Evolutionary conservation across 2,113 vertebrate species (phyloP).

Genomic region (Tragelaphus buxtoni): DNA sequence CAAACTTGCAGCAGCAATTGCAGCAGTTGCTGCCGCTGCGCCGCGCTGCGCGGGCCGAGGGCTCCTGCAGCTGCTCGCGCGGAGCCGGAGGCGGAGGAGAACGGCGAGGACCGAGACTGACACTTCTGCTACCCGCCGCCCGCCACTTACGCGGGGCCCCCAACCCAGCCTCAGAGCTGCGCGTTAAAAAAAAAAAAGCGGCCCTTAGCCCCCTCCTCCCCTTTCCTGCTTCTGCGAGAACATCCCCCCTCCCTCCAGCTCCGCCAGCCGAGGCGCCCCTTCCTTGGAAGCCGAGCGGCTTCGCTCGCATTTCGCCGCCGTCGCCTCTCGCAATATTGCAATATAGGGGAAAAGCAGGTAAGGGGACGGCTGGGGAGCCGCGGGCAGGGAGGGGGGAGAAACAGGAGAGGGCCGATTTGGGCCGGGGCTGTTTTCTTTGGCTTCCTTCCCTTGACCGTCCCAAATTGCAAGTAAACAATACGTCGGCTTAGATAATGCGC

Average conservation of each 20-base stretch:
- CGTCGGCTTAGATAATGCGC: slow-evolving; percentile 57
- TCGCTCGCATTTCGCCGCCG: slow-evolving; percentile 60
- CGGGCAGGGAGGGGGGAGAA: background rate
- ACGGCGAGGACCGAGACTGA: too few relatives aligned
- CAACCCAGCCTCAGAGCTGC: too few relatives aligned
- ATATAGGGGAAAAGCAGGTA: slow-evolving; percentile 84
- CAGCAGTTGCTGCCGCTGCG: too few relatives aligned
- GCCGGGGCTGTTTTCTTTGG: slow-evolving; percentile 47
- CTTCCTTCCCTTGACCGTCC: slow-evolving; percentile 58
- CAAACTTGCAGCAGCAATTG: too few relatives aligned
- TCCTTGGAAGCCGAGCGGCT: slow-evolving; percentile 70
- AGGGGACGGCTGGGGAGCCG: slow-evolving; percentile 58
- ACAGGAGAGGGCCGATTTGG: background rate
- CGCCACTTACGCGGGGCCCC: too few relatives aligned
- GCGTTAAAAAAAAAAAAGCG: too few relatives aligned
- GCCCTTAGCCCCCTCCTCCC: too few relatives aligned
- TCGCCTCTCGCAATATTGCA: slow-evolving; percentile 74
- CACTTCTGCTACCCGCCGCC: too few relatives aligned
- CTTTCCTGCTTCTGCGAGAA: too few relatives aligned
- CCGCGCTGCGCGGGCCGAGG: too few relatives aligned
- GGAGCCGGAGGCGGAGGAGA: too few relatives aligned
- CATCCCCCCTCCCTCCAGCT: background rate
- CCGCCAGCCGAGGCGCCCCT: slow-evolving; percentile 54
- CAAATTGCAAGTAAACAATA: slow-evolving; percentile 70
- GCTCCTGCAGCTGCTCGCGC: too few relatives aligned